These are phyloP conservation scores for Drosophila meridiana DNA, from an alignment of 2,888 invertebrate species.

Conservation along the genomic window DNA sequence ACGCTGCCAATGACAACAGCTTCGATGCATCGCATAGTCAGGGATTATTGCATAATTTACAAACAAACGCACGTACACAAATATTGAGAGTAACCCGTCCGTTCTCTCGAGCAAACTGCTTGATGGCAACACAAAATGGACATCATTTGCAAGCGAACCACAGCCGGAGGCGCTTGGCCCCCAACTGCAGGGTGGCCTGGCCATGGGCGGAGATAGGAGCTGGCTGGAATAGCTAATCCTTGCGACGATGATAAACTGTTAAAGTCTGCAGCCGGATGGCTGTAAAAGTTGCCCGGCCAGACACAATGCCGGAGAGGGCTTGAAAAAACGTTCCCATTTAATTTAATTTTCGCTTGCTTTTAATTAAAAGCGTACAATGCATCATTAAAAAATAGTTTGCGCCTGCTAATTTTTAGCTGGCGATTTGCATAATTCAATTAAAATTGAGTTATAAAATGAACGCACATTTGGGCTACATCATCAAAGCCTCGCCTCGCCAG, in stretches of 20 bases:
- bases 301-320: conserved; percentile 27
- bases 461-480: conserved; percentile 59
- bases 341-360: conserved; percentile 77
- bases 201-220: conserved; percentile 14
- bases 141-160: conserved; percentile 71
- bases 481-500: conserved; percentile 3
- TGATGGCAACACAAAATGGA: conserved; percentile 51
- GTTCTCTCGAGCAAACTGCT: neutral
- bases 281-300: conserved; percentile 20
- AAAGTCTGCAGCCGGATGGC: conserved; percentile 43
- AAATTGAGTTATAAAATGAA: conserved; percentile 78
- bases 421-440: conserved; percentile 80
- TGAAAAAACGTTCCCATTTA: conserved; percentile 65
- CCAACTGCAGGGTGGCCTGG: neutral
- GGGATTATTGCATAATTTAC: conserved; percentile 79
- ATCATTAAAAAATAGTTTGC: conserved; percentile 78
- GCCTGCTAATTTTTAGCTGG: conserved; percentile 79
- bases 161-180: conserved; percentile 31
- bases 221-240: conserved; percentile 58
- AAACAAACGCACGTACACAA: conserved; percentile 16
- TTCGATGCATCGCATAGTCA: conserved; percentile 67
- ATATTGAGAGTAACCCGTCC: neutral
- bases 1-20: conserved; percentile 72
- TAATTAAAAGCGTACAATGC: conserved; percentile 77
- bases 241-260: conserved; percentile 70